phyloP scores from a whole-genome alignment of 2,888 invertebrate genomes.

The Nycteola revayana region DNA sequence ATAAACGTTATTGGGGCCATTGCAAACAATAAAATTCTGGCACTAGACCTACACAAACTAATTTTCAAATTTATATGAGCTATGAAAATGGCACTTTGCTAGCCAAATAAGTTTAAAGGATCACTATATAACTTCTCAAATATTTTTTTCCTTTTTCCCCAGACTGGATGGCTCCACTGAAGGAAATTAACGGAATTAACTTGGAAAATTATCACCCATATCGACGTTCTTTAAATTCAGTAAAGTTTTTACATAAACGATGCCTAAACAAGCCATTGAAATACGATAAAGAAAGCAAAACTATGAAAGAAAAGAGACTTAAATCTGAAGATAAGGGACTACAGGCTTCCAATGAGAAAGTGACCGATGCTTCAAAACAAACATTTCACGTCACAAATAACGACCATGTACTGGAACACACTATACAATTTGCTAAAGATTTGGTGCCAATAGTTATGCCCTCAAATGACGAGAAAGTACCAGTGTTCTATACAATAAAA shows the following conservation, averaged over 20 bases:
- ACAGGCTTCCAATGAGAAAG: conserved; percentile 38
- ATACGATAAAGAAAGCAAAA: too few relatives aligned
- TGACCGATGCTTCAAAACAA: conserved; percentile 21
- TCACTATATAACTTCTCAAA: too few relatives aligned
- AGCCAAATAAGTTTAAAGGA: too few relatives aligned
- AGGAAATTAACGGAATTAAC: conserved; percentile 50
- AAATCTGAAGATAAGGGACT: conserved; percentile 39
- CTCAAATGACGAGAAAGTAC: conserved; percentile 45
- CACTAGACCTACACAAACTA: conserved; percentile 2
- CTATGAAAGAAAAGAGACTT: conserved; percentile 16
- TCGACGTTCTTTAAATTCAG: conserved; percentile 52
- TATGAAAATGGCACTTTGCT: too few relatives aligned
- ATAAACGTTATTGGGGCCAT: too few relatives aligned
- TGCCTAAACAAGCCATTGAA: conserved; percentile 28
- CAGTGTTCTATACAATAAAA: too few relatives aligned
- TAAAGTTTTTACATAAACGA: conserved; percentile 64
- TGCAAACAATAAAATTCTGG: neutral
- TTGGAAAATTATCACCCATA: conserved; percentile 57
- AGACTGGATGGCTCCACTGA: conserved; percentile 33
- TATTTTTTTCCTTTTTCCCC: too few relatives aligned
- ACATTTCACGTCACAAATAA: conserved; percentile 30
- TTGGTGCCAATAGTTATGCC: conserved; percentile 62
- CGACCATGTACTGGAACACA: conserved; percentile 55
- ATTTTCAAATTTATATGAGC: neutral
- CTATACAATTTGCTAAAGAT: conserved; percentile 61